A percentile compares a stretch with the other conserved stretches of the same genome.
Evolutionary conservation across 1,140 invertebrate species (phyloP).

Genomic region (Prorops nasuta): DNA sequence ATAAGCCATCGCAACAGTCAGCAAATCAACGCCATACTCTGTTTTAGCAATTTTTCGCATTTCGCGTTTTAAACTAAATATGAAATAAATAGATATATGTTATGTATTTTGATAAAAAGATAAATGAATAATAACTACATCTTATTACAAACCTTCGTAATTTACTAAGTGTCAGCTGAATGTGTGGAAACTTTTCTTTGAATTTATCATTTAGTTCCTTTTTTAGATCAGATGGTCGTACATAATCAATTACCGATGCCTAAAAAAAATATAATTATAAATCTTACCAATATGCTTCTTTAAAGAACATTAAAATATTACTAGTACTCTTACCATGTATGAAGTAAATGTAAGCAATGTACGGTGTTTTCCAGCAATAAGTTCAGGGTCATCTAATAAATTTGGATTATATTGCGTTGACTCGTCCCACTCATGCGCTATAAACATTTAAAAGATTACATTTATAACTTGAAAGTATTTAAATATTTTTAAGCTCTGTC

Average conservation of each 20-base stretch:
- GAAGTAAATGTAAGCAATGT: conserved; percentile 93
- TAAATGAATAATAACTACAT: too few relatives aligned
- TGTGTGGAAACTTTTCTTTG: conserved; percentile 89
- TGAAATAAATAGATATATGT: conserved; percentile 10
- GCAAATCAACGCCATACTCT: conserved; percentile 81
- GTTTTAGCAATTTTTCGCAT: conserved; percentile 91
- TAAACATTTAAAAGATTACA: conserved; percentile 26
- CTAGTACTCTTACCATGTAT: conserved; percentile 81
- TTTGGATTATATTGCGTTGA: conserved; percentile 77
- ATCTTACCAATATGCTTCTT: background rate
- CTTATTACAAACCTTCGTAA: conserved; percentile 92
- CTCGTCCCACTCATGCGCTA: conserved; percentile 56
- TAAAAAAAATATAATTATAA: conserved; percentile 26
- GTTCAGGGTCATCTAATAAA: conserved; percentile 90
- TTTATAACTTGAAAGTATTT: background rate
- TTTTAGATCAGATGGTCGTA: conserved; percentile 93
- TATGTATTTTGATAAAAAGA: too few relatives aligned
- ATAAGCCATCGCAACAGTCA: conserved; percentile 93
- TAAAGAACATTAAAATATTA: conserved; percentile 5
- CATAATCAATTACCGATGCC: conserved; percentile 96
- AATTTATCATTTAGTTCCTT: conserved; percentile 98
- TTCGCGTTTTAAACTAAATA: conserved; percentile 85
- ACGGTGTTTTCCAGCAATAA: conserved; percentile 92
- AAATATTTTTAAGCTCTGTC: background rate
- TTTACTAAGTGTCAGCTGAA: conserved; percentile 95